phyloP scores from a whole-genome alignment of 2,888 invertebrate species.

The Mylabris sibirica region DNA sequence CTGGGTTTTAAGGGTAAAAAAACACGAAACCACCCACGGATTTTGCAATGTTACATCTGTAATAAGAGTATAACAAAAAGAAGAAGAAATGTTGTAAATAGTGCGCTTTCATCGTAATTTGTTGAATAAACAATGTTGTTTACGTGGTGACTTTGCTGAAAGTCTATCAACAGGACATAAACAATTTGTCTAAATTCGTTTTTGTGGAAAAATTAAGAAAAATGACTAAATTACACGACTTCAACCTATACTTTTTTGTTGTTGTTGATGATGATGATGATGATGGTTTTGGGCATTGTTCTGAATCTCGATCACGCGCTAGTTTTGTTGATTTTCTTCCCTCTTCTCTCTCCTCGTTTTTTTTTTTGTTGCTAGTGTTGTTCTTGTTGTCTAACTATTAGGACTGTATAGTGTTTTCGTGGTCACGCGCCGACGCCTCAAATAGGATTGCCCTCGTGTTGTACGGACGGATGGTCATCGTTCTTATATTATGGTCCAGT shows the following conservation, averaged over 20 bases:
- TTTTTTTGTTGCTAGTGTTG: neutral
- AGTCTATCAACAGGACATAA: slow-evolving; percentile 25
- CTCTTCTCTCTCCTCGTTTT: neutral
- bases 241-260: neutral
- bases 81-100: too few species aligned
- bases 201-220: neutral
- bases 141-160: neutral
- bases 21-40: slow-evolving; percentile 41
- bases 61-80: too few species aligned
- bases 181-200: neutral
- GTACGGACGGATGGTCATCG: slow-evolving; percentile 27
- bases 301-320: slow-evolving; percentile 9
- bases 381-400: neutral
- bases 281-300: slow-evolving; percentile 11
- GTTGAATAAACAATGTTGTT: slow-evolving; percentile 9
- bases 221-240: neutral
- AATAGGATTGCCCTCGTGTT: slow-evolving; percentile 20
- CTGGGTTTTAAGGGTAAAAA: slow-evolving; percentile 50
- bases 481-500: slow-evolving; percentile 37
- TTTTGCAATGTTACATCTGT: slow-evolving; percentile 32
- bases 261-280: too few species aligned
- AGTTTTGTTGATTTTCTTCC: neutral
- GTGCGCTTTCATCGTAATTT: slow-evolving; percentile 15
- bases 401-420: neutral
- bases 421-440: slow-evolving; percentile 26